Percentiles rank a stretch among this genome's conserved stretches.
Conservation (phyloP, 2,888 invertebrate genomes). For the Apoda limacodes region DNA sequence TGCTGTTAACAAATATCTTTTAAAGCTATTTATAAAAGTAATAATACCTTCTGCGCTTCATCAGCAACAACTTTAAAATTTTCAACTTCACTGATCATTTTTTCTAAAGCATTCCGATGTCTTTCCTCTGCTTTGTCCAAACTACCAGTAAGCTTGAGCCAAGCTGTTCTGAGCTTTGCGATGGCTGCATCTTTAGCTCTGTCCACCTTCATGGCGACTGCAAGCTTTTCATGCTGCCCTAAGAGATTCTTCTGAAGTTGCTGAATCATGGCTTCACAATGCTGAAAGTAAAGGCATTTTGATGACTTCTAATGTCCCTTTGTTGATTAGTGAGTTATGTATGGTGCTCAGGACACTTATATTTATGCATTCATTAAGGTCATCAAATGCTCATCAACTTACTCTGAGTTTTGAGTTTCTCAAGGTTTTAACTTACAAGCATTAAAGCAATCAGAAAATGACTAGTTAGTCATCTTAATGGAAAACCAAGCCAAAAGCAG, state of each 20-base stretch:
- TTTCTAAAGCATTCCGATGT: slow-evolving; percentile 53
- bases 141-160: slow-evolving; percentile 61
- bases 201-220: slow-evolving; percentile 83
- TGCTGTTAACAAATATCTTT: not conserved
- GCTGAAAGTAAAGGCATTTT: slow-evolving; percentile 60
- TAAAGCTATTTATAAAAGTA: no score
- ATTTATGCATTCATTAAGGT: no score
- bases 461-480: no score
- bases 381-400: no score
- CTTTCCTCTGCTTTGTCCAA: slow-evolving; percentile 58
- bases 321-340: no score
- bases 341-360: no score
- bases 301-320: slow-evolving; percentile 4
- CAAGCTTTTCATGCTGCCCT: slow-evolving; percentile 83
- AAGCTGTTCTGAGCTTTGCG: slow-evolving; percentile 72
- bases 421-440: no score
- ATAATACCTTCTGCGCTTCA: slow-evolving; percentile 52
- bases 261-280: slow-evolving; percentile 82
- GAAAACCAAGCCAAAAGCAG: no score
- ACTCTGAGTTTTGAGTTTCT: no score
- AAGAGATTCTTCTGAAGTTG: slow-evolving; percentile 78
- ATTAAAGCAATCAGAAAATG: no score
- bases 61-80: slow-evolving; percentile 49
- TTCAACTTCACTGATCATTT: slow-evolving; percentile 65
- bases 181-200: slow-evolving; percentile 80